These are phyloP conservation scores for Helobdella robusta DNA, from an alignment of 2,888 invertebrate species.

Conservation along the genomic window DNA sequence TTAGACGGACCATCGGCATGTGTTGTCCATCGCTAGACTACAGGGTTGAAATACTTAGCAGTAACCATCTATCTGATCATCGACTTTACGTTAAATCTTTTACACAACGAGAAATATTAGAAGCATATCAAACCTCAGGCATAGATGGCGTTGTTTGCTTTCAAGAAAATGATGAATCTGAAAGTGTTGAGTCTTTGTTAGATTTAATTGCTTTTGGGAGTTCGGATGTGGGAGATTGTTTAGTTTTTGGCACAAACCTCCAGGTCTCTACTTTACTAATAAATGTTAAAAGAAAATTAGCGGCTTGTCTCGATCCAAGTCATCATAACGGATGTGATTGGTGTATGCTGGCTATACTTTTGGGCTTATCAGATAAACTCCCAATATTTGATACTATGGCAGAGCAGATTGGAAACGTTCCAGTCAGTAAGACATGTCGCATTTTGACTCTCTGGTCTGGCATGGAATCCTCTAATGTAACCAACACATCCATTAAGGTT, in stretches of 20 bases:
- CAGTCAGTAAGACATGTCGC: constrained; percentile 48
- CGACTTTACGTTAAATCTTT: constrained; percentile 39
- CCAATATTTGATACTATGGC: constrained; percentile 50
- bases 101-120: constrained; percentile 47
- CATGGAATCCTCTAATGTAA: constrained; percentile 30
- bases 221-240: constrained; percentile 49
- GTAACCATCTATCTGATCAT: constrained; percentile 30
- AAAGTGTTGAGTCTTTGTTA: constrained; percentile 53
- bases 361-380: constrained; percentile 55
- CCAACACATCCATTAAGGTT: background rate
- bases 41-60: constrained; percentile 60
- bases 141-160: background rate
- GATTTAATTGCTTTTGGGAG: constrained; percentile 54
- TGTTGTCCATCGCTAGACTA: constrained; percentile 62
- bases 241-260: constrained; percentile 56
- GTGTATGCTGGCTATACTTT: constrained; percentile 54
- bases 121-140: constrained; percentile 37
- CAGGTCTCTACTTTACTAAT: constrained; percentile 58
- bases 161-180: constrained; percentile 42
- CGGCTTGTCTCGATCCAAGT: constrained; percentile 52
- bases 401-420: constrained; percentile 35
- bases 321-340: constrained; percentile 56
- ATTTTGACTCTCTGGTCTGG: constrained; percentile 54
- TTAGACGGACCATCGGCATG: constrained; percentile 58
- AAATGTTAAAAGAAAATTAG: constrained; percentile 54